Base-by-base conservation (phyloP, 2,113 vertebrate genomes). In the Nibea coibor region DNA sequence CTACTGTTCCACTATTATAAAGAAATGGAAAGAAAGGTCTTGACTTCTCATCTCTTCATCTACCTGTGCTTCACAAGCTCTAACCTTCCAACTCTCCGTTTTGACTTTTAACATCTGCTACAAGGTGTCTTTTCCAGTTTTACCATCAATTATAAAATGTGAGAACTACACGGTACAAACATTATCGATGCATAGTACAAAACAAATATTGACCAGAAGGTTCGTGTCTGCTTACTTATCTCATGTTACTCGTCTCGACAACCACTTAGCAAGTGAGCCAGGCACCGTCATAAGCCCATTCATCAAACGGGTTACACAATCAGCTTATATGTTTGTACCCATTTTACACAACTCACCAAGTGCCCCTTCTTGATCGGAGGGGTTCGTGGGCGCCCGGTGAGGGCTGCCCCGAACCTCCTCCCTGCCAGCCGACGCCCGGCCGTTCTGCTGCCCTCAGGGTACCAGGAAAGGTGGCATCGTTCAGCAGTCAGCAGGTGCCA, bases 351-450 rank as follows among this genome's bases (percentile, higher is more conserved):
- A 87, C 87, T 93, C 78, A 91, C 90, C 87, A 3, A 56, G 51
- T 72, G 82, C 59, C 83, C 79, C 75, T 85, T 87, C 59, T 58
- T 79, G 45, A 84, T 22, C 11, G 83, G 84, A 81, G 93, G 93
- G 90, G 80, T 91, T 56, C 11, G 43, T 9, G 90, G 89, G 77
- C 87, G 90, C 71, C 83, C 74, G 1, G 16, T 70, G 65, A 93
- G 84, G 85, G 88, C 90, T 4, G 87, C 89, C 90, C 87, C 82
- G 39, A 86, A 81, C 68, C 88, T 88, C 86, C 83, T 89, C 69
- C 88, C 85, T 0, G 90, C 70, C 47, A 95, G 64, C 71, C 84
- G 74, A 17, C 85, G 88, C 42, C 90, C 88, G 3, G 93, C 92
- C 93, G 85, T 93, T 72, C 87, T 89, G 87, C 66, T 66, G 77